Percentiles rank a stretch among this genome's conserved stretches.
Conservation (phyloP, 2,113 vertebrate species). For the Poicephalus meyeri region DNA sequence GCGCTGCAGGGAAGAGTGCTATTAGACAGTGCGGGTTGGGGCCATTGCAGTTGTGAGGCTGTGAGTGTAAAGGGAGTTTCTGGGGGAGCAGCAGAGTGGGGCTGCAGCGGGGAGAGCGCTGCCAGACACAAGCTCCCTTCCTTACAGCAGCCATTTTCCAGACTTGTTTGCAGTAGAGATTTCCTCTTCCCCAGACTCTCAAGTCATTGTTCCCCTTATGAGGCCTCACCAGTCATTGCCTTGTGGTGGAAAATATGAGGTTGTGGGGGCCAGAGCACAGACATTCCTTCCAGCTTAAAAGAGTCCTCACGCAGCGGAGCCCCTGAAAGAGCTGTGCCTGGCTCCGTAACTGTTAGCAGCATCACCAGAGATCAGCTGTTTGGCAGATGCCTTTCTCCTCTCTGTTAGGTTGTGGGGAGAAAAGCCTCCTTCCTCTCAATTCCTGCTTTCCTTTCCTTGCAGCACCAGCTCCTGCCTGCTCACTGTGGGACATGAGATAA, state of each 20-base stretch:
- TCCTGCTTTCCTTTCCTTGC: neutral
- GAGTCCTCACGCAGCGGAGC: neutral
- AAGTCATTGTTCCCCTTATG: constrained; percentile 56
- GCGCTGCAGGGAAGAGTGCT: neutral
- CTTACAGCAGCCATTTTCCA: constrained; percentile 47
- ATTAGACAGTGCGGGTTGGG: neutral
- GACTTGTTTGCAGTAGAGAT: constrained; percentile 5
- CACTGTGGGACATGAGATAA: neutral
- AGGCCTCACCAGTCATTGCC: constrained; percentile 52
- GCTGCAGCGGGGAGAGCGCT: neutral
- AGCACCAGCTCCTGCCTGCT: neutral
- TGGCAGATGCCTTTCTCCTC: neutral
- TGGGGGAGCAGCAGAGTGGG: neutral
- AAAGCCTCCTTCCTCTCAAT: neutral
- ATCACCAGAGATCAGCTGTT: constrained; percentile 5
- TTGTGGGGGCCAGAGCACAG: constrained; percentile 14
- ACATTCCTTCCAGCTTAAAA: constrained; percentile 45
- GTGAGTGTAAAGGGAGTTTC: neutral
- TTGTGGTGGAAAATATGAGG: constrained; percentile 54
- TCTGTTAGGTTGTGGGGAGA: neutral
- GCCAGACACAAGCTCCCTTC: neutral
- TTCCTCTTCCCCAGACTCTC: constrained; percentile 45
- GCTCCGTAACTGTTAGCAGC: neutral
- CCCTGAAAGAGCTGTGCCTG: neutral
- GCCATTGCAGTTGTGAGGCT: neutral